Base-by-base conservation (phyloP, 1,140 invertebrate species). In the Drosophila novamexicana region DNA sequence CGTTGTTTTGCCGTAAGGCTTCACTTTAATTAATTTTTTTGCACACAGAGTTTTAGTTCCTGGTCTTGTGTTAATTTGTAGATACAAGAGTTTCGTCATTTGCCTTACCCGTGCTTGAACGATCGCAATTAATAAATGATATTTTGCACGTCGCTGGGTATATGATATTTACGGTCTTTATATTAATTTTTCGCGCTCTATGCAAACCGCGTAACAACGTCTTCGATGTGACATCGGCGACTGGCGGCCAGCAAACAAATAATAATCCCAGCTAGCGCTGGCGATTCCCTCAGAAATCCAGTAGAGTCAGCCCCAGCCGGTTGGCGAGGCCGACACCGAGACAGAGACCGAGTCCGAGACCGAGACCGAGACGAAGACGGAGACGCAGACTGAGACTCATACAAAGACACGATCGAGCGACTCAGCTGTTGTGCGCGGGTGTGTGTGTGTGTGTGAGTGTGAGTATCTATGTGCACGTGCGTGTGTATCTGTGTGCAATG, bases 181-280 rank as follows among this genome's bases (percentile, higher is more conserved):
- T 58, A 32, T 52, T 50, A 52, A 53, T 57, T 40, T 40, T 45
- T 10, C 71, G 82, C 82, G 71, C 77, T 77, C 49, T 58, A 56
- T 57, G 61, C 14, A 59, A 61, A 82, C 53, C 79, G 79, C 72
- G 72, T 74, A 82, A 76, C 76, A 72, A 57, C 83, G 79, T 89
- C 84, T 88, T 88, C 83, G 83, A 83, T 72, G 83, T 78, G 84
- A 89, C 77, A 86, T 77, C 74, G 79, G 69, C 83, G 84, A 88
- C 83, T 88, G 84, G 82, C 82, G 65, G 63, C 64, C 79, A 86
- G 65, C 74, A 66, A 85, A 61, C 76, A 82, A 86, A 73, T 61
- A 85, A 72, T 85, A 76, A 85, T 85, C 81, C 81, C 81, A 84
- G 73, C 77, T 68, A 71, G 62, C 52, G 45, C 39, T 74, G 70